Conservation (phyloP, 1,140 invertebrate species). For the Zaprionus gabonicus region DNA sequence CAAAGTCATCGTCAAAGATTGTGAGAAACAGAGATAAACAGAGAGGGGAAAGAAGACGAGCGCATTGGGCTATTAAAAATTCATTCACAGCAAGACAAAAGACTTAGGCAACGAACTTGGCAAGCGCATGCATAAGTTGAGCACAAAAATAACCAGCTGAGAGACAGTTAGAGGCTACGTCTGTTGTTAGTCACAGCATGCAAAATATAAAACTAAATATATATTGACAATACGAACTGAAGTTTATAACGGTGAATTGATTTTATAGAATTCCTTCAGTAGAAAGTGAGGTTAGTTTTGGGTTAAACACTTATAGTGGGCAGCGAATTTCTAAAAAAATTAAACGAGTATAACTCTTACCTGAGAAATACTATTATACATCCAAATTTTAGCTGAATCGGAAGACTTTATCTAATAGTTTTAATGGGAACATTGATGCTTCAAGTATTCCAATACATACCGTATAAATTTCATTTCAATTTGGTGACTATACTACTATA, state of each 20-base stretch:
- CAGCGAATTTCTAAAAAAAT: neutral
- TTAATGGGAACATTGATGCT: too few species aligned
- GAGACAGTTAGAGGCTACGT: neutral
- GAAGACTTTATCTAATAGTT: too few species aligned
- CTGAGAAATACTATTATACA: neutral
- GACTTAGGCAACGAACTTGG: conserved; percentile 77
- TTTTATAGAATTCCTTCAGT: neutral
- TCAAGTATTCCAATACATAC: too few species aligned
- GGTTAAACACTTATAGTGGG: neutral
- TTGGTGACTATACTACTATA: neutral
- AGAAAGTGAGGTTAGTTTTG: neutral
- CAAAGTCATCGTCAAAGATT: conserved; percentile 37
- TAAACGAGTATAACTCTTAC: neutral
- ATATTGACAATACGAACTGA: neutral
- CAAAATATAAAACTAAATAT: conserved; percentile 4
- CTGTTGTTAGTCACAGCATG: conserved; percentile 16
- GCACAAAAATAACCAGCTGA: conserved; percentile 19
- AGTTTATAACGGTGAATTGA: neutral
- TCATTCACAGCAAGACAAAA: conserved; percentile 68
- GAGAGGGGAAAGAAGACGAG: neutral
- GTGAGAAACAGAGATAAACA: conserved; percentile 42
- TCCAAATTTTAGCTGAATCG: neutral
- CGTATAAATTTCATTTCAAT: too few species aligned
- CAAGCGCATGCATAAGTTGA: conserved; percentile 24
- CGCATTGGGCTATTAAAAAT: conserved; percentile 54